phyloP scores from a whole-genome alignment of 2,888 invertebrate genomes.

The Calameuta pallipes region DNA sequence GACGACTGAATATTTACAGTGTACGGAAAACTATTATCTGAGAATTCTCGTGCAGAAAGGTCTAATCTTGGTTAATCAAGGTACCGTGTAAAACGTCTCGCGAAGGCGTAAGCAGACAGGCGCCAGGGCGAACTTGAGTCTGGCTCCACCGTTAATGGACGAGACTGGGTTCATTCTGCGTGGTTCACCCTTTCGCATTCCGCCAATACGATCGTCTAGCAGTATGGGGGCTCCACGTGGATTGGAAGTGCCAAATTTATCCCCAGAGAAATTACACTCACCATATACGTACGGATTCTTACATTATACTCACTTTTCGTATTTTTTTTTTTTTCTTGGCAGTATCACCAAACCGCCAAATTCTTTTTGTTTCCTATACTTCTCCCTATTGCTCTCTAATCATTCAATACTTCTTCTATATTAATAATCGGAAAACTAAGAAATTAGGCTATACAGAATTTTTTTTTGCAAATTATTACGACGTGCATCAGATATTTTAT shows the following conservation, averaged over 20 bases:
- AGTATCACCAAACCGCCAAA: background rate
- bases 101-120: background rate
- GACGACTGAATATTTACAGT: background rate
- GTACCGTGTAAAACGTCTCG: background rate
- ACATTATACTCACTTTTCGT: background rate
- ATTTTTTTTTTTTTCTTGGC: background rate
- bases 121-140: background rate
- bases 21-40: background rate
- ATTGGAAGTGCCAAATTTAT: background rate
- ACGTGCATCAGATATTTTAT: too few species aligned
- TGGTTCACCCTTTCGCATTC: conserved; percentile 36
- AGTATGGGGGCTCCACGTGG: conserved; percentile 6
- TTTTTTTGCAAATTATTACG: too few species aligned
- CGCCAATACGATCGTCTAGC: conserved; percentile 19
- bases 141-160: conserved; percentile 23
- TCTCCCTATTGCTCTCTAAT: background rate
- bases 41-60: background rate
- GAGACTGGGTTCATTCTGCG: conserved; percentile 31
- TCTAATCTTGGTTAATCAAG: background rate
- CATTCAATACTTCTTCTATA: background rate
- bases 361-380: background rate
- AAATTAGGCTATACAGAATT: too few species aligned
- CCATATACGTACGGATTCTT: background rate
- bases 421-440: too few species aligned
- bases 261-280: background rate